Evolutionary conservation across 2,888 invertebrate genomes (phyloP).

Genomic region (Julus scanicus): DNA sequence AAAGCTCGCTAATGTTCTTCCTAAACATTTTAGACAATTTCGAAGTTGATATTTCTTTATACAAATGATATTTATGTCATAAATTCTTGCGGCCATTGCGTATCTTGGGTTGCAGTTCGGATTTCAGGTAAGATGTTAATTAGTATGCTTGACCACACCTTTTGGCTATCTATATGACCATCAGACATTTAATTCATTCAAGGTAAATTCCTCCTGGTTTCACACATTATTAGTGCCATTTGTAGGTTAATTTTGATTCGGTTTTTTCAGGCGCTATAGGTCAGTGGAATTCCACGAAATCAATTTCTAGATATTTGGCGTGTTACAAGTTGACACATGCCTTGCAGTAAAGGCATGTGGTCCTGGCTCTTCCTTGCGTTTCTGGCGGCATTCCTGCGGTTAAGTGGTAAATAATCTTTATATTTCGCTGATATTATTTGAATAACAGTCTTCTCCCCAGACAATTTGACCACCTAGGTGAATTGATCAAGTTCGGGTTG

Average conservation of each 20-base stretch:
- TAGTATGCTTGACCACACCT: slow-evolving; percentile 23
- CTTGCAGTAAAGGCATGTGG: slow-evolving; percentile 44
- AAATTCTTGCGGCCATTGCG: not conserved
- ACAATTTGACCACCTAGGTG: too few relatives aligned
- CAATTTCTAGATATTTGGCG: not conserved
- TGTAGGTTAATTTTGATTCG: not conserved
- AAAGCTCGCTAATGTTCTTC: not conserved
- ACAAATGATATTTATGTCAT: not conserved
- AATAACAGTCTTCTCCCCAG: too few relatives aligned
- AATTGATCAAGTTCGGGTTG: too few relatives aligned
- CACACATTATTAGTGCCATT: not conserved
- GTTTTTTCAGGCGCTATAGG: not conserved
- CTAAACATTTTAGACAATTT: not conserved
- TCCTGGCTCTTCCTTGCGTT: not conserved
- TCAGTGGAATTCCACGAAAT: not conserved
- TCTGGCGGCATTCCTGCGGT: not conserved
- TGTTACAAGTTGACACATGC: slow-evolving; percentile 43
- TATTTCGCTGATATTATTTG: not conserved
- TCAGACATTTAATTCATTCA: not conserved
- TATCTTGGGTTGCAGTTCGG: not conserved
- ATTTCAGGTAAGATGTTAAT: not conserved
- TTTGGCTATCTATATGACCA: not conserved
- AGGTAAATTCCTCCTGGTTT: not conserved
- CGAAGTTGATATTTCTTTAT: not conserved
- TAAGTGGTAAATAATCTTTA: not conserved